phyloP scores from a whole-genome alignment of 64 coral and sea anemone genomes.

The Astreopora myriophthalma region DNA sequence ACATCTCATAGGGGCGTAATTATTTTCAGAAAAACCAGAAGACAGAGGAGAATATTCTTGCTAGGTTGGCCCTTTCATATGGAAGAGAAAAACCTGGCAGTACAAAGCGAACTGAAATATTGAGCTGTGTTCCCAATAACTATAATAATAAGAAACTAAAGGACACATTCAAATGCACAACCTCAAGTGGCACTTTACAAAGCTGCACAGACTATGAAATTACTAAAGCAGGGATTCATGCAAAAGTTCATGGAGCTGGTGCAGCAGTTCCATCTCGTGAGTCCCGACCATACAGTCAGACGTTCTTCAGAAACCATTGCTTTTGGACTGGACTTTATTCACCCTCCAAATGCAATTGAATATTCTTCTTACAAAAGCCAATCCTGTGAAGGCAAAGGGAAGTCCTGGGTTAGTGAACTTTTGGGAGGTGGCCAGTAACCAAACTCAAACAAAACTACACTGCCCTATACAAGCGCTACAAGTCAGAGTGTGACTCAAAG shows the following conservation, averaged over 20 bases:
- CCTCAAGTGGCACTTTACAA: too few relatives aligned
- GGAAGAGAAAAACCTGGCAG: too few relatives aligned
- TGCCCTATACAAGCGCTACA: neutral
- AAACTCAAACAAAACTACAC: slow-evolving; percentile 9
- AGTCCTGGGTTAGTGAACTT: slow-evolving; percentile 39
- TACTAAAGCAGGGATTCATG: neutral
- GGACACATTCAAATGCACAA: too few relatives aligned
- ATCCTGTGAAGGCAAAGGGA: slow-evolving; percentile 24
- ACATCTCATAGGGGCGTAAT: too few relatives aligned
- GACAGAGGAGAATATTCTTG: too few relatives aligned
- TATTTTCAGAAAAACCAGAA: too few relatives aligned
- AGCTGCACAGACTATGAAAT: too few relatives aligned
- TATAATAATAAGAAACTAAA: too few relatives aligned
- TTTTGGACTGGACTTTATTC: slow-evolving; percentile 25
- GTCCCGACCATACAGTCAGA: too few relatives aligned
- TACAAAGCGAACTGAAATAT: too few relatives aligned
- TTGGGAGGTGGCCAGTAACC: slow-evolving; percentile 36
- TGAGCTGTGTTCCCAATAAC: too few relatives aligned
- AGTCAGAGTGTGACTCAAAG: neutral
- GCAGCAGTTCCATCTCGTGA: neutral
- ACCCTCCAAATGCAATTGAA: slow-evolving; percentile 15
- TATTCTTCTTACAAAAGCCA: slow-evolving; percentile 30
- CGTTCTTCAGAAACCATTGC: neutral
- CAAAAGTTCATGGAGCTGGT: neutral
- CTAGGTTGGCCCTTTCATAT: too few relatives aligned